Base-by-base conservation (phyloP, 2,888 invertebrate species). In the Syrista parreyssii region DNA sequence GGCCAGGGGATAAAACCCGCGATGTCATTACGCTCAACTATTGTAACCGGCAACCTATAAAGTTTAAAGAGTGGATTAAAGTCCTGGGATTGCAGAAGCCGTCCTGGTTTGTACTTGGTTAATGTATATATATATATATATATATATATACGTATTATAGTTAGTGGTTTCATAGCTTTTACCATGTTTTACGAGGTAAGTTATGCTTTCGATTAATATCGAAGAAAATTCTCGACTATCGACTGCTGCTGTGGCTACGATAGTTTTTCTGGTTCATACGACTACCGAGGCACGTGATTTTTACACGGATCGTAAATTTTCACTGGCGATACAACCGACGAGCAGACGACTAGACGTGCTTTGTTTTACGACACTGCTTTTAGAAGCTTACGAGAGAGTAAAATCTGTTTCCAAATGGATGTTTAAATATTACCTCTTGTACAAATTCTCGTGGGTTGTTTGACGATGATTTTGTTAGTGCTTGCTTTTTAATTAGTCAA, bases 1-100 rank as follows among this genome's bases (percentile, higher is more conserved):
- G 72, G 68, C 72, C 32, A 34, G n/a, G 78, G 76, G 74, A 80
- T 80, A 80, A 78, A 79, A 55, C 78, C 74, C 75, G 69, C 74
- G 33, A 77, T 68, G 78, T 79, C 79, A 78, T 78, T 78, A 78
- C 78, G 71, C 76, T 68, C 73, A 32, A 71, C 73, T 72, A 78
- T 78, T 68, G 76, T 80, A 77, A 76, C 68, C 72, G 33, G n/a
- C 36, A 72, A 34, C 35, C 74, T 35, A 36, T 74, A 71, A 68
- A 69, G 74, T 71, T 71, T 69, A 78, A 75, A 68, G 74, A 74
- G 69, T 40, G 68, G 73, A 36, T 68, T 72, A 55, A 75, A 55
- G 71, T 68, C 75, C 78, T 32, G 76, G 73, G 75, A 75, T 78
- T 76, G 76, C 30, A 31, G 31, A 12, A 55, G 2, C 9, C 23